Base-by-base conservation (phyloP, 2,797 vertebrate species). In the Melanotaenia boesemani region DNA sequence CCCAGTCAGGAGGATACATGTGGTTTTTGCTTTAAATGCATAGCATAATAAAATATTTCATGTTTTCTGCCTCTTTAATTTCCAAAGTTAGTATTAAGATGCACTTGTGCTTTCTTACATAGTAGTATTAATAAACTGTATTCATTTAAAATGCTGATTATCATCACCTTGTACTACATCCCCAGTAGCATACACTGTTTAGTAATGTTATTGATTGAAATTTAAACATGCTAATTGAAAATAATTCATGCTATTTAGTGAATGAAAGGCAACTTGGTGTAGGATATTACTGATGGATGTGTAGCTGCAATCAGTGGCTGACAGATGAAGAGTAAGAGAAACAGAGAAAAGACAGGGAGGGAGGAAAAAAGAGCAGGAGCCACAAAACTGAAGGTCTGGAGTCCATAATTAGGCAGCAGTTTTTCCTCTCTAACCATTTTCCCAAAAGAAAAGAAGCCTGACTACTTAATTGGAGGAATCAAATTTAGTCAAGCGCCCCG, bases 401-500 rank as follows among this genome's bases (percentile, higher is more conserved):
- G 89, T 88, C 93, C 91, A 92, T 95, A 95, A 95, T 96, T 95
- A 94, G 94, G 93, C 93, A 92, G 89, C 90, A 90, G 83, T 87
- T 93, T 91, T 89, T 83, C 87, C 82, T 90, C 88, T 91, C 91
- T 80, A 92, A 88, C 91, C 85, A 87, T 92, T 92, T 93, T 94
- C 93, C 93, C 92, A 82, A 94, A 95, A 95, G 94, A 94, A 94
- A 93, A 94, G 91, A 93, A 94, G 93, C 89, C 94, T 94, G 94
- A 94, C 95, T 92, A 94, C 95, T 94, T 96, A 96, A 96, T 94
- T 94, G 95, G 95, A 96, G 93, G 94, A 96, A 95, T 96, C 94
- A 94, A 92, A 93, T 95, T 95, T 93, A 95, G 95, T 95, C 91
- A 94, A 95, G 94, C 92, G 85, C 93, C 93, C 88, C 91, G 92